A percentile compares a stretch with the other conserved stretches of the same genome.
Conservation (phyloP, 2,113 vertebrate genomes). For the Paedocypris sp. region DNA sequence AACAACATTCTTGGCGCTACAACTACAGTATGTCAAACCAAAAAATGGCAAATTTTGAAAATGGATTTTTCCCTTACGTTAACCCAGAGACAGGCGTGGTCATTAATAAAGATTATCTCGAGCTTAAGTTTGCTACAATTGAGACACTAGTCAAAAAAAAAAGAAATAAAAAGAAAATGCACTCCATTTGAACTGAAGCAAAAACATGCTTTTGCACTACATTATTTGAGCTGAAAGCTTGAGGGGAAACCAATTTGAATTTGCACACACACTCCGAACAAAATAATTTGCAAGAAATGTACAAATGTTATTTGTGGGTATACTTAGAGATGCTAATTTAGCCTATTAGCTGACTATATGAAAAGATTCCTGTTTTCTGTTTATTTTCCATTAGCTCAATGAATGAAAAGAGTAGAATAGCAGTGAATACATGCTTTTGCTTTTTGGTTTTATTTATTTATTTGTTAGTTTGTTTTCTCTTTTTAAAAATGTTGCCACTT, state of each 20-base stretch:
- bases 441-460: neutral
- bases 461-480: no score
- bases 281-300: neutral
- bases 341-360: neutral
- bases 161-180: no score
- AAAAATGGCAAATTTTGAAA: no score
- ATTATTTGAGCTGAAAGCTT: neutral
- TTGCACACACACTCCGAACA: neutral
- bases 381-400: neutral
- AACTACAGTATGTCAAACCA: no score
- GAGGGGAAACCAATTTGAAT: conserved; percentile 5
- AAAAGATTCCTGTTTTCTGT: conserved; percentile 9
- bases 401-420: neutral
- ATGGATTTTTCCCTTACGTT: no score
- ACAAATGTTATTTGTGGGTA: neutral
- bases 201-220: neutral
- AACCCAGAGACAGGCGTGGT: no score
- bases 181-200: no score
- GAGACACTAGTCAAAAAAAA: no score
- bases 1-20: no score
- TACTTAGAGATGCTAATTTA: neutral
- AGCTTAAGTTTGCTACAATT: no score
- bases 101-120: no score
- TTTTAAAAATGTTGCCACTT: no score
- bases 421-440: conserved; percentile 3